These are phyloP conservation scores for Aproaerema taeniolella DNA, from an alignment of 2,888 invertebrate genomes.

Conservation along the genomic window DNA sequence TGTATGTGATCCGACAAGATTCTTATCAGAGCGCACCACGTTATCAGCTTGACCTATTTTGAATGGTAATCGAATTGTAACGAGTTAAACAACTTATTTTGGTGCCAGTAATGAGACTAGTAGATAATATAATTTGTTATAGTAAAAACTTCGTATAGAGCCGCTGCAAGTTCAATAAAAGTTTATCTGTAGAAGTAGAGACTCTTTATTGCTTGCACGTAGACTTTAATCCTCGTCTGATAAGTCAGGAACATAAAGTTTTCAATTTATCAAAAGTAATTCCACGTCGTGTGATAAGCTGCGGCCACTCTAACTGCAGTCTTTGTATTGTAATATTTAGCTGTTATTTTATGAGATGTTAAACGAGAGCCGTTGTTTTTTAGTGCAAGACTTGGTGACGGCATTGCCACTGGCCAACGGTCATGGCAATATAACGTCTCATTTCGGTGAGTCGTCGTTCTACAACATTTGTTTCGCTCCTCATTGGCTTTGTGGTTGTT, in stretches of 20 bases:
- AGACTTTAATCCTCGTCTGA: slow-evolving; percentile 23
- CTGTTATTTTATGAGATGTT: slow-evolving; percentile 64
- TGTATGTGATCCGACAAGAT: slow-evolving; percentile 60
- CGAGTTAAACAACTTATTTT: slow-evolving; percentile 10
- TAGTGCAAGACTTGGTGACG: slow-evolving; percentile 78
- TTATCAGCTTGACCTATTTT: slow-evolving; percentile 71
- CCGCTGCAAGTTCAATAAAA: slow-evolving; percentile 9
- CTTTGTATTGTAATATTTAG: slow-evolving; percentile 21
- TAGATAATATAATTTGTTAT: slow-evolving; percentile 8
- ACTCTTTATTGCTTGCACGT: slow-evolving; percentile 18
- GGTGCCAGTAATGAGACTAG: slow-evolving; percentile 5
- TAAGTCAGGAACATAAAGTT: slow-evolving; percentile 21
- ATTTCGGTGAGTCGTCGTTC: slow-evolving; percentile 76
- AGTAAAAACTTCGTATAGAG: slow-evolving; percentile 10
- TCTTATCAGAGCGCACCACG: slow-evolving; percentile 58
- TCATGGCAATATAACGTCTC: slow-evolving; percentile 75
- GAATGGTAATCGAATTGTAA: slow-evolving; percentile 50
- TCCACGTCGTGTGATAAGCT: slow-evolving; percentile 38
- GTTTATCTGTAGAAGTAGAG: slow-evolving; percentile 3
- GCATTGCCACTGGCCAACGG: slow-evolving; percentile 77
- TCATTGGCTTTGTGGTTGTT: slow-evolving; percentile 74
- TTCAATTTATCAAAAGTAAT: slow-evolving; percentile 28
- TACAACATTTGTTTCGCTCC: slow-evolving; percentile 51
- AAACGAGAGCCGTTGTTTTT: slow-evolving; percentile 74
- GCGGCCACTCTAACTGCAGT: slow-evolving; percentile 11